A percentile compares a stretch with the other conserved stretches of the same genome.
phyloP scores from a whole-genome alignment of 2,888 invertebrate genomes.

The Epirrhoe tristata region DNA sequence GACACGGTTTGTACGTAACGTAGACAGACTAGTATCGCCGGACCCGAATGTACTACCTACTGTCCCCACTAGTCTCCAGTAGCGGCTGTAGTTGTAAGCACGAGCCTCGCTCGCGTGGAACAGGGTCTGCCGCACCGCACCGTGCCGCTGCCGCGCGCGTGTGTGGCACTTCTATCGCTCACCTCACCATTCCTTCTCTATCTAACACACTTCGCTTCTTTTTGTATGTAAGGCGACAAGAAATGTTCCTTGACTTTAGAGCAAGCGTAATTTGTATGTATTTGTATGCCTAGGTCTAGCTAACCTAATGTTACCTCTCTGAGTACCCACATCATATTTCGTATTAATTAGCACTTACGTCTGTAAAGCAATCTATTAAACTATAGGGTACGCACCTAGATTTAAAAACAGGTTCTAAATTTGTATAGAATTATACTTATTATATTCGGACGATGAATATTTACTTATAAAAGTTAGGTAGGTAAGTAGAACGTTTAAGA shows the following conservation, averaged over 20 bases:
- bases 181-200: conserved; percentile 32
- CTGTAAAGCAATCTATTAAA: conserved; percentile 39
- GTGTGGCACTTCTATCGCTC: conserved; percentile 25
- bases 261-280: conserved; percentile 34
- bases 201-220: conserved; percentile 33
- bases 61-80: not conserved
- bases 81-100: not conserved
- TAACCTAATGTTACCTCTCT: conserved; percentile 32
- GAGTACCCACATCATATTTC: conserved; percentile 27
- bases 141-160: not conserved
- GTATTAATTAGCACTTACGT: conserved; percentile 37
- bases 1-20: conserved; percentile 1
- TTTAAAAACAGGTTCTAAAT: conserved; percentile 36
- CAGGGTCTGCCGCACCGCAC: conserved; percentile 1
- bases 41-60: not conserved
- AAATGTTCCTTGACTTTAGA: conserved; percentile 45
- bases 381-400: conserved; percentile 33
- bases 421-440: conserved; percentile 29
- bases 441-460: conserved; percentile 18
- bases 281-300: conserved; percentile 31
- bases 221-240: conserved; percentile 32
- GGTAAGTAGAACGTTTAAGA: not conserved
- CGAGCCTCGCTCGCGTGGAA: conserved; percentile 4
- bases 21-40: not conserved
- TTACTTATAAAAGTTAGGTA: conserved; percentile 17